Evolutionary conservation across 2,113 vertebrate genomes (phyloP).

Genomic region (Gallinago media): DNA sequence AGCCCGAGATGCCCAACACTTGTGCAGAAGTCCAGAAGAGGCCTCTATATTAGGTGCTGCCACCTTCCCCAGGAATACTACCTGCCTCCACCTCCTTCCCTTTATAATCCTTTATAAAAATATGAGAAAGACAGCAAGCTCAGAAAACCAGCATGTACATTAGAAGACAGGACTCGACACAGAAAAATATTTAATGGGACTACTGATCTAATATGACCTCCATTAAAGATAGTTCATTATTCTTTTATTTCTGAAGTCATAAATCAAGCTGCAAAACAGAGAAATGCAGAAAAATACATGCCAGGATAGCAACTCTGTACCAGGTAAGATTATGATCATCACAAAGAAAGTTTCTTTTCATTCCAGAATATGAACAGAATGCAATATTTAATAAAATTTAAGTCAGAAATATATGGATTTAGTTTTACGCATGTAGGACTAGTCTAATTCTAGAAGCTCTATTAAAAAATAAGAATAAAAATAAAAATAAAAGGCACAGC

Average conservation of each 20-base stretch:
- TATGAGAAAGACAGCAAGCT: not conserved
- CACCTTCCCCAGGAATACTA: not conserved
- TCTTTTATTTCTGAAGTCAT: not conserved
- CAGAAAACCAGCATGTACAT: not conserved
- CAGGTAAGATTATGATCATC: not conserved
- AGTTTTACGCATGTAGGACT: not conserved
- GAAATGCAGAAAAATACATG: not conserved
- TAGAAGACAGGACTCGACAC: not conserved
- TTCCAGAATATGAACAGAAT: not conserved
- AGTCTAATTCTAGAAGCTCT: not conserved
- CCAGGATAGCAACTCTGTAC: not conserved
- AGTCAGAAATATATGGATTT: not conserved
- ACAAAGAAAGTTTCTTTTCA: not conserved
- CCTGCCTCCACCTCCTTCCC: not conserved
- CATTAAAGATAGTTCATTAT: not conserved
- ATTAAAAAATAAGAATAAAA: not conserved
- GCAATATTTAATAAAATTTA: not conserved
- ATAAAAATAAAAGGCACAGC: not conserved
- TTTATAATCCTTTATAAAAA: not conserved
- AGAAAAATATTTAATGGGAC: not conserved
- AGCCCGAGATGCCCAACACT: rapidly evolving
- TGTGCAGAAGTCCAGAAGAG: not conserved
- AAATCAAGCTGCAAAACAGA: not conserved
- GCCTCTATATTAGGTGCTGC: not conserved
- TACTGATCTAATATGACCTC: not conserved